These are phyloP conservation scores for Callosobruchus maculatus DNA, from an alignment of 2,888 invertebrate species.

Conservation along the genomic window DNA sequence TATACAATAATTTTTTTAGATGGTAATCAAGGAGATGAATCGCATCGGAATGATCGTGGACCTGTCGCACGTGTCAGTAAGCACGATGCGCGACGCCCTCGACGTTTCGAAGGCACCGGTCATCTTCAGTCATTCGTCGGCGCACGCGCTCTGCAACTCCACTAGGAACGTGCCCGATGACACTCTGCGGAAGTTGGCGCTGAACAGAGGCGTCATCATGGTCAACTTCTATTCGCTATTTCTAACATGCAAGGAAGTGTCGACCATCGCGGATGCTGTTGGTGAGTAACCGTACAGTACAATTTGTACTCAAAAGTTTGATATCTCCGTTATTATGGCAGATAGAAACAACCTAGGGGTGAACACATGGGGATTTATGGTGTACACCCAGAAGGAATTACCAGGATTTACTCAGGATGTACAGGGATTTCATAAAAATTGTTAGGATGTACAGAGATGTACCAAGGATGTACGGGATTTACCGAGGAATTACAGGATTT, in stretches of 20 bases:
- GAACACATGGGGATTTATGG: no score
- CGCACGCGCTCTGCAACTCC: constrained; percentile 75
- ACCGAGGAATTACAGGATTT: no score
- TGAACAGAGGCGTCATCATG: constrained; percentile 82
- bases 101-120: constrained; percentile 76
- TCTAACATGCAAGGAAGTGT: constrained; percentile 69
- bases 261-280: constrained; percentile 76
- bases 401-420: no score
- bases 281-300: constrained; percentile 54
- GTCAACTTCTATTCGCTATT: constrained; percentile 81
- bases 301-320: no score
- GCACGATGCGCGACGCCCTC: constrained; percentile 78
- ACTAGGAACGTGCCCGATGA: constrained; percentile 79
- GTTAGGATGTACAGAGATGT: no score
- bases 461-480: no score
- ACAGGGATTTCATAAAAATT: no score
- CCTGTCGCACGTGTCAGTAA: constrained; percentile 73
- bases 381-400: no score
- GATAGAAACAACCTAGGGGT: no score
- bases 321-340: no score
- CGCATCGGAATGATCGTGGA: constrained; percentile 86
- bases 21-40: constrained; percentile 84
- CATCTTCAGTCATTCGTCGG: constrained; percentile 82
- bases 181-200: constrained; percentile 66
- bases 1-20: constrained; percentile 49